A percentile compares a stretch with the other conserved stretches of the same genome.
phyloP scores from a whole-genome alignment of 2,113 vertebrate genomes.

The Pachycephala philippinensis region DNA sequence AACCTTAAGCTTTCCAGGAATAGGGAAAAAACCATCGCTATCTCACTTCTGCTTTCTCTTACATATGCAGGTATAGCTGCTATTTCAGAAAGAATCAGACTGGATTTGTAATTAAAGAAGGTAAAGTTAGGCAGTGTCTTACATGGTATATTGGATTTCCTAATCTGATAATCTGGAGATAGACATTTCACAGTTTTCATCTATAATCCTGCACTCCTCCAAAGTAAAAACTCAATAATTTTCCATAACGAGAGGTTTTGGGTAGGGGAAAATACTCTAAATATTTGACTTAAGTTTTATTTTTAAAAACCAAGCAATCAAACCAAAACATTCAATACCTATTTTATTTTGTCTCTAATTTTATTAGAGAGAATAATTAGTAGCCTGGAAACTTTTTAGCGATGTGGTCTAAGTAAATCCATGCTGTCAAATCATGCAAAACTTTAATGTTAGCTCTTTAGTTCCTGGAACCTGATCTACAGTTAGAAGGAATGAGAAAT shows the following conservation, averaged over 20 bases:
- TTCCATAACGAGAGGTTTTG: background rate
- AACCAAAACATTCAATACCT: background rate
- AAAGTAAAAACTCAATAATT: background rate
- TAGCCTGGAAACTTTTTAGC: background rate
- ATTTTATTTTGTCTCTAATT: background rate
- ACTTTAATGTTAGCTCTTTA: constrained; percentile 9
- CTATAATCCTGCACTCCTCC: background rate
- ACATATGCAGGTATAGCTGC: background rate
- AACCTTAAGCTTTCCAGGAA: background rate
- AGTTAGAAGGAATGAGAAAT: constrained; percentile 50
- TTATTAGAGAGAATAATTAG: background rate
- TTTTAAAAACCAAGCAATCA: background rate
- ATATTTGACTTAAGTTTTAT: background rate
- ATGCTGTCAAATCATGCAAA: background rate
- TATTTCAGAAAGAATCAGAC: background rate
- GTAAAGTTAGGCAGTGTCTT: background rate
- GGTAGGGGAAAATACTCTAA: background rate
- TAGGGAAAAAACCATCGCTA: background rate
- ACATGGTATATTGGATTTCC: background rate
- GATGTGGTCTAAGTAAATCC: background rate
- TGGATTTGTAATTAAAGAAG: background rate
- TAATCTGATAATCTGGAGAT: background rate
- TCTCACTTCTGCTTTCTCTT: background rate
- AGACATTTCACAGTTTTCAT: background rate
- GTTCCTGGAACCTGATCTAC: constrained; percentile 42